phyloP scores from a whole-genome alignment of 2,797 vertebrate genomes.

The Buphagus erythrorhynchus region DNA sequence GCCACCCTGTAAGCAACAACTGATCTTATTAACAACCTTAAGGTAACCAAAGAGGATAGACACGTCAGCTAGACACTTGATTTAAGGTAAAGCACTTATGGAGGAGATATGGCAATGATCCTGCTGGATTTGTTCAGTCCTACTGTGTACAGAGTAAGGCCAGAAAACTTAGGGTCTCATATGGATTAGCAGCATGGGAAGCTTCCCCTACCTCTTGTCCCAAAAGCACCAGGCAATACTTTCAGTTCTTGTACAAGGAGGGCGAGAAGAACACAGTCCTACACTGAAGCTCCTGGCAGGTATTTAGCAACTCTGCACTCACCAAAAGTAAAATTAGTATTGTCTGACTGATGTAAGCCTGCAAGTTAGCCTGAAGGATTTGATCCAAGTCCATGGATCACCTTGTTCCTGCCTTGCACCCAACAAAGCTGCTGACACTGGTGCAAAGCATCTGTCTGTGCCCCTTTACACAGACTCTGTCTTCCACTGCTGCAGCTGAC shows the following conservation, averaged over 20 bases:
- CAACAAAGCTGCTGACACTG: background rate
- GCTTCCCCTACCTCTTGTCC: background rate
- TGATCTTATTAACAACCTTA: background rate
- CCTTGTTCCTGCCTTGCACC: background rate
- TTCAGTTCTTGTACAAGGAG: background rate
- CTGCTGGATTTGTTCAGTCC: background rate
- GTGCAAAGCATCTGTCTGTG: background rate
- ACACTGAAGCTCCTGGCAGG: background rate
- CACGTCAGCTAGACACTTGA: background rate
- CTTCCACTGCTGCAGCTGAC: background rate
- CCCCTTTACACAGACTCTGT: background rate
- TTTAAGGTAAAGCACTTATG: background rate
- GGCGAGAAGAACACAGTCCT: background rate
- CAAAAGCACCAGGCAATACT: background rate
- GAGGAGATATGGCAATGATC: background rate
- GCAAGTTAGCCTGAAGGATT: background rate
- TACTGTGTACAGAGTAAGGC: background rate
- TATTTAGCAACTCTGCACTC: background rate
- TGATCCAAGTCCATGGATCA: background rate
- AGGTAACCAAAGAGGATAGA: background rate
- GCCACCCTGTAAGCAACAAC: background rate
- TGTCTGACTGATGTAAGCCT: background rate
- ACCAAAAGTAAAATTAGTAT: background rate
- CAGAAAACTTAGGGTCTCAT: background rate
- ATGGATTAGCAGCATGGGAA: background rate